phyloP scores from a whole-genome alignment of 2,797 vertebrate genomes.

The Hydrocynus forskahlii region DNA sequence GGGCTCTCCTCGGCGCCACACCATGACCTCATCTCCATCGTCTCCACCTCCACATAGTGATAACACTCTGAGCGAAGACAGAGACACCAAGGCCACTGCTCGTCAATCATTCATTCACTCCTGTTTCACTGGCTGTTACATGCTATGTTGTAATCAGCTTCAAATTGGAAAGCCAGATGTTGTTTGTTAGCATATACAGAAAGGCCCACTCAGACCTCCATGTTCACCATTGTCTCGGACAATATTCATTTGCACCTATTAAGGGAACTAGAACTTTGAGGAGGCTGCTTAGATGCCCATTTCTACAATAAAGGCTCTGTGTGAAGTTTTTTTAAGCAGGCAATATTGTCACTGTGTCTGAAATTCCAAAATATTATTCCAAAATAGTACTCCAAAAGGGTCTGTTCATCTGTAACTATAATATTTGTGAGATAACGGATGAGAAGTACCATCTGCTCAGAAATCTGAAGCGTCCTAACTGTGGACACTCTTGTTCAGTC shows the following conservation, averaged over 20 bases:
- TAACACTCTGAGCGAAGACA: conserved; percentile 19
- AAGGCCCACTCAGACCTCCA: conserved; percentile 10
- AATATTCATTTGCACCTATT: conserved; percentile 18
- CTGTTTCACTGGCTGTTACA: conserved; percentile 20
- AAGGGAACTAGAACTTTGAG: not conserved
- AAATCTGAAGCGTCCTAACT: not conserved
- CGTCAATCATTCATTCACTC: conserved; percentile 38
- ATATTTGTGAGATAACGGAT: not conserved
- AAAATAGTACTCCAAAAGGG: not conserved
- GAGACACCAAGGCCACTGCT: not conserved
- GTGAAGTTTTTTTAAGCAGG: not conserved
- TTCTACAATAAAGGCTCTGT: not conserved
- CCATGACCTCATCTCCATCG: conserved; percentile 68
- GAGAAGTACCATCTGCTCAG: not conserved
- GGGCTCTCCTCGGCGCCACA: conserved; percentile 60
- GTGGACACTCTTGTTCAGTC: not conserved
- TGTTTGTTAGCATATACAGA: conserved; percentile 33
- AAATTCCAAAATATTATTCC: not conserved
- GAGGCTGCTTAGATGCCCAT: not conserved
- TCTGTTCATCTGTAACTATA: not conserved
- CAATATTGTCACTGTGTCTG: not conserved
- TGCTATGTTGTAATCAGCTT: conserved; percentile 21
- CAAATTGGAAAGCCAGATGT: conserved; percentile 30
- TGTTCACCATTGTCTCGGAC: not conserved
- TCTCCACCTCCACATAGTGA: conserved; percentile 44